A percentile compares a stretch with the other conserved stretches of the same genome.
Evolutionary conservation across 1,140 invertebrate genomes (phyloP).

Genomic region (Nebria ingens): DNA sequence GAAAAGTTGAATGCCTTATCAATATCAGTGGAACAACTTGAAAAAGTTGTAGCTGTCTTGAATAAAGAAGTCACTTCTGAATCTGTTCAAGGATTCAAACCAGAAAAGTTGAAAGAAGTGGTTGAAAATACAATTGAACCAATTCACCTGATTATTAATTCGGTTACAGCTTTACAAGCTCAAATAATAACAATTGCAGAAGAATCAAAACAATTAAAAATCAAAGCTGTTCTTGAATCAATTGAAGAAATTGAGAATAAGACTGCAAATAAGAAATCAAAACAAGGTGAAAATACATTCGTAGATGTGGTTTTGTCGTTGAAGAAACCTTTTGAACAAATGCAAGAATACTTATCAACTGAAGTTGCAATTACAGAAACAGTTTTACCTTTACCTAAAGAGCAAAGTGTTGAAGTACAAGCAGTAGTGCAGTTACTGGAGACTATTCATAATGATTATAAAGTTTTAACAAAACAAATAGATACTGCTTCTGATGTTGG

Average conservation of each 20-base stretch:
- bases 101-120: not conserved
- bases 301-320: not conserved
- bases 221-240: not conserved
- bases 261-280: slow-evolving; percentile 25
- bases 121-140: not conserved
- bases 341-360: not conserved
- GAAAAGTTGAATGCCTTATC: not conserved
- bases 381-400: slow-evolving; percentile 17
- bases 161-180: not conserved
- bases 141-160: not conserved
- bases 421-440: slow-evolving; percentile 22
- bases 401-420: slow-evolving; percentile 21
- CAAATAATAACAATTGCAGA: no score
- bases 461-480: slow-evolving; percentile 28
- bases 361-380: not conserved
- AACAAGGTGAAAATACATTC: slow-evolving; percentile 21
- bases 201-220: not conserved
- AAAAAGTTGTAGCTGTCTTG: not conserved
- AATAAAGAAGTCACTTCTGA: not conserved
- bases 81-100: not conserved
- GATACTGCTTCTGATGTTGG: slow-evolving; percentile 16
- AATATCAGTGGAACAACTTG: not conserved
- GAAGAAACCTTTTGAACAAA: not conserved
- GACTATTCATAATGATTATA: slow-evolving; percentile 27
- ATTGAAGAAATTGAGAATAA: slow-evolving; percentile 3